These are phyloP conservation scores for Drosophila guanche DNA, from an alignment of 1,140 invertebrate species.

Conservation along the genomic window DNA sequence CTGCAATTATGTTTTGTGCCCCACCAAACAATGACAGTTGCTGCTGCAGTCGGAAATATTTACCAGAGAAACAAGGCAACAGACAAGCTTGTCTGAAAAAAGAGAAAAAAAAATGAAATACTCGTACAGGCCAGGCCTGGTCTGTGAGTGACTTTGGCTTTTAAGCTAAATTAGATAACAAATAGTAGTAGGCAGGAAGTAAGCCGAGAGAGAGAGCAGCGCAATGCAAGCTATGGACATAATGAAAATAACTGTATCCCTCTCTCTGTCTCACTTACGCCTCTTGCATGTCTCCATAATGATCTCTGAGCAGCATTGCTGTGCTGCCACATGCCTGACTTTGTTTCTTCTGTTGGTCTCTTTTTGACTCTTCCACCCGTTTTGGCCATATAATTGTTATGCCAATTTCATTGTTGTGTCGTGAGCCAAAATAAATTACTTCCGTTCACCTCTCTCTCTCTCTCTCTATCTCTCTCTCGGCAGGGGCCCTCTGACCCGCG, in stretches of 20 bases:
- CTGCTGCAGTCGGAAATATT: conserved; percentile 73
- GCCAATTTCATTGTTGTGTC: conserved; percentile 62
- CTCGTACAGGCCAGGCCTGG: conserved; percentile 32
- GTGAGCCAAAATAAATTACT: conserved; percentile 67
- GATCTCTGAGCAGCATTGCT: conserved; percentile 30
- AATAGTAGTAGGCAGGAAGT: conserved; percentile 45
- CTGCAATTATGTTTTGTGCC: conserved; percentile 53
- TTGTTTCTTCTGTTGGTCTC: conserved; percentile 3
- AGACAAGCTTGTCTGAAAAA: conserved; percentile 15
- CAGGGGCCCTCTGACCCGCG: conserved; percentile 9
- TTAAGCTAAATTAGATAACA: conserved; percentile 72
- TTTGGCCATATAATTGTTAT: conserved; percentile 55
- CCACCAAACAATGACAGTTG: conserved; percentile 62
- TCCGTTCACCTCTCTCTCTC: conserved; percentile 36
- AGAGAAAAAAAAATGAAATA: conserved; percentile 28
- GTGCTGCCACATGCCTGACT: conserved; percentile 19
- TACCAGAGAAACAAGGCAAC: conserved; percentile 33
- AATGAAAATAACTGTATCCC: conserved; percentile 28
- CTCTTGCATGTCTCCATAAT: conserved; percentile 21
- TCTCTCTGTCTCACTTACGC: background rate
- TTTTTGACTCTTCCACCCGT: background rate
- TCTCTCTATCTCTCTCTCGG: background rate
- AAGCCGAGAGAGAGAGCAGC: background rate
- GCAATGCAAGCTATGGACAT: conserved; percentile 16
- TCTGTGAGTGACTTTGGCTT: conserved; percentile 45